Conservation (phyloP, 2,888 invertebrate genomes). For the Polymixis flavicincta region DNA sequence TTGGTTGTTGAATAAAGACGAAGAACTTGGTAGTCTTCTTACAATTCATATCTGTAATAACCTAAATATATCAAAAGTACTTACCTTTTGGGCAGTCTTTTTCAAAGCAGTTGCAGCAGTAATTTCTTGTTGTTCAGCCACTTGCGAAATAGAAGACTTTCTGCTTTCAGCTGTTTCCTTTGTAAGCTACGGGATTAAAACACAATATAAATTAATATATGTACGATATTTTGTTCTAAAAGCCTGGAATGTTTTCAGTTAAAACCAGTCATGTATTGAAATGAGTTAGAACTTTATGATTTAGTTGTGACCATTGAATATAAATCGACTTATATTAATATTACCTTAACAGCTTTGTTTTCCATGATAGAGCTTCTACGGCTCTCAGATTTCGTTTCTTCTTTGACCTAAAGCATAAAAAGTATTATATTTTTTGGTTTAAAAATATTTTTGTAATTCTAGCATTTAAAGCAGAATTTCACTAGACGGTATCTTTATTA, state of each 20-base stretch:
- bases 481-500: no score
- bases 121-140: constrained; percentile 84
- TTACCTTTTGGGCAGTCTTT: constrained; percentile 85
- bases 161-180: constrained; percentile 88
- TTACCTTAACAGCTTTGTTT: constrained; percentile 85
- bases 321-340: neutral
- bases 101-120: constrained; percentile 73
- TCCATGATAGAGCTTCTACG: constrained; percentile 85
- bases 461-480: constrained; percentile 1
- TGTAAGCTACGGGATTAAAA: constrained; percentile 76
- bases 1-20: neutral
- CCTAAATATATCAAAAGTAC: constrained; percentile 25
- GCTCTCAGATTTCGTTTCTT: constrained; percentile 82
- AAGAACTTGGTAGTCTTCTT: constrained; percentile 9
- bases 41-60: constrained; percentile 6
- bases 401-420: constrained; percentile 73
- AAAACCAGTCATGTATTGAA: neutral
- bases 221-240: neutral
- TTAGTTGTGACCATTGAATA: neutral
- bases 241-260: neutral
- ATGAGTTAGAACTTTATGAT: neutral
- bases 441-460: neutral
- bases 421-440: neutral
- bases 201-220: neutral
- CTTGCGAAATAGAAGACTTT: constrained; percentile 85